Evolutionary conservation across 1,140 invertebrate species (phyloP), one percentile per base, ranked within the genome.

Genomic region (Lordiphosa stackelbergi): DNA sequence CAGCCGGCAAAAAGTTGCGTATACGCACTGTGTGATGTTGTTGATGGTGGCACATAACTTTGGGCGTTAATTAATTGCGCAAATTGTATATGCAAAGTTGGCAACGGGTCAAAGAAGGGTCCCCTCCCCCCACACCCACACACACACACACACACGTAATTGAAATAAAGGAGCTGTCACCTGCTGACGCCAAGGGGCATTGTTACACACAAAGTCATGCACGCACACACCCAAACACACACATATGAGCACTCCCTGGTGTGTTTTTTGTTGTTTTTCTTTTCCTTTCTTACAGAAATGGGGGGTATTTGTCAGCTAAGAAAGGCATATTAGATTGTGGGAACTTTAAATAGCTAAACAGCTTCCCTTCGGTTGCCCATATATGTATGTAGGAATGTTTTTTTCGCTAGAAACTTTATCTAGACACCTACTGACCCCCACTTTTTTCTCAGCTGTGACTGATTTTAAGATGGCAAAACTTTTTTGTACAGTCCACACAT

Each of bases 121-220:
- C 6, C 53, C 38, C n/a, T n/a, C 8, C 37, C 13, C 47, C 31
- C 22, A 2, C 35, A 22, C 24, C 24, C 43, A 22, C 11, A 24
- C 24, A 19, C 19, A 41, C 48, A 13, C 35, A 41, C 42, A 35
- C 19, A 55, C 52, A 62, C 53, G 53, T 66, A 63, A 63, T 68
- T 68, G 45, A 68, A 68, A 68, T 63, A 68, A 68, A 63, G 45
- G 48, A 68, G 59, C 53, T 66, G 53, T 45, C 61, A 52, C 53
- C 46, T 66, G 8, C 41, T 34, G 22, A 41, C 10, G 41, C 58
- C 59, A 24, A 37, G 38, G 49, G 60, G 36, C 34, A 38, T 51
- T 60, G 38, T 46, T 9, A 48, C 8, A 10, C 49, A 47, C 34
- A 48, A n/a, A n/a, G n/a, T n/a, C n/a, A n/a, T n/a, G n/a, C n/a